Evolutionary conservation across 2,113 vertebrate species (phyloP).

Genomic region (Ovibos moschatus): DNA sequence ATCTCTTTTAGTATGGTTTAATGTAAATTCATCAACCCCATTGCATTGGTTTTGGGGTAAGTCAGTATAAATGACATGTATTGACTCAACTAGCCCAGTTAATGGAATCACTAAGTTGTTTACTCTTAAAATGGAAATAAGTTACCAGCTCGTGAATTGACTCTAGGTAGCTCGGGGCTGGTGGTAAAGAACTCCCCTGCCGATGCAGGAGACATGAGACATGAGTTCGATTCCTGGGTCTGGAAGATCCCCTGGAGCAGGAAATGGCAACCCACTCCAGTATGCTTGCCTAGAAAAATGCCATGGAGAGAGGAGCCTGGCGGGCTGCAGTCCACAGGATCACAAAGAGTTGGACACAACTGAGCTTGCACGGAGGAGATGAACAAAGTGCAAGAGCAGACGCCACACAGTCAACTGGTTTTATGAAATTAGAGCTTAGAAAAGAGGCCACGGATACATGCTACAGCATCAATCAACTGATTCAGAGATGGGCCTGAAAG

Average conservation of each 20-base stretch:
- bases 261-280: not conserved
- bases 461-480: not conserved
- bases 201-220: not conserved
- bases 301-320: not conserved
- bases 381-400: not conserved
- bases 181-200: accelerated
- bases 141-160: accelerated
- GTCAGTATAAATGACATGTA: not conserved
- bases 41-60: not conserved
- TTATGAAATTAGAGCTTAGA: not conserved
- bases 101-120: not conserved
- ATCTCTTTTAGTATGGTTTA: not conserved
- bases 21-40: not conserved
- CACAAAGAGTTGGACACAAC: not conserved
- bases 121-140: not conserved
- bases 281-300: not conserved
- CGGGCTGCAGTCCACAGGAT: not conserved
- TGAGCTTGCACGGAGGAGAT: not conserved
- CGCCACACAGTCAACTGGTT: accelerated
- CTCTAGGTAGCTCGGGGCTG: accelerated
- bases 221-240: not conserved
- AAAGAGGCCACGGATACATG: not conserved
- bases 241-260: not conserved
- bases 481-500: not conserved
- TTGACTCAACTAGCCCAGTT: not conserved